These are phyloP conservation scores for Phocides pigmalion DNA, from an alignment of 1,140 invertebrate species.

Conservation along the genomic window DNA sequence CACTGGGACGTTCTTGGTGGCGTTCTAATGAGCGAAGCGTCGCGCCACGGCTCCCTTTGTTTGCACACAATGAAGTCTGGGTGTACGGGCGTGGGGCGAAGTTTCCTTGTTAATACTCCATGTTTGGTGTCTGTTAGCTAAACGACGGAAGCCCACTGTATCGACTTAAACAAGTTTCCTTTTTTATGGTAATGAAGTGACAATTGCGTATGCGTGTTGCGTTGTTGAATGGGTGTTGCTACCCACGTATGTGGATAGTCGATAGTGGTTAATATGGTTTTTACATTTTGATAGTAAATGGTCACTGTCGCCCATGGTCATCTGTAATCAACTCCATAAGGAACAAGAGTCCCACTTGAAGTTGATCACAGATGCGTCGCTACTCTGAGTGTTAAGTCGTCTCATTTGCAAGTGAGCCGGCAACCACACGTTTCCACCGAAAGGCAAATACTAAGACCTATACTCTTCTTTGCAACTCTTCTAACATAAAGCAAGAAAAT, in stretches of 20 bases:
- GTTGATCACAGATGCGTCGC: no score
- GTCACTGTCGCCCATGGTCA: no score
- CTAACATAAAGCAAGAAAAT: no score
- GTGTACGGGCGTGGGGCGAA: slow-evolving; percentile 42
- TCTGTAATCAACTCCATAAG: no score
- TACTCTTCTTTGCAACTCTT: no score
- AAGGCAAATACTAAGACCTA: no score
- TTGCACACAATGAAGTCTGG: slow-evolving; percentile 62
- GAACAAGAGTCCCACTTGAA: no score
- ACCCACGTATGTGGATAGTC: neutral
- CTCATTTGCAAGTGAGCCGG: no score
- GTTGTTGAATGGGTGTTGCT: slow-evolving; percentile 5
- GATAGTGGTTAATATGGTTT: neutral
- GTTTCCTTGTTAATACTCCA: slow-evolving; percentile 57
- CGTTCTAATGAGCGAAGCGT: slow-evolving; percentile 54
- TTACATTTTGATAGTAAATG: no score
- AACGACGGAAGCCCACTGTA: slow-evolving; percentile 37
- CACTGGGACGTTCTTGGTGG: slow-evolving; percentile 32
- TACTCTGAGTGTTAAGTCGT: no score
- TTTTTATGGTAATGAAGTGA: slow-evolving; percentile 29
- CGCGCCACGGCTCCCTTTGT: slow-evolving; percentile 50
- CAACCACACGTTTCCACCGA: no score
- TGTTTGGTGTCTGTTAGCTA: slow-evolving; percentile 46
- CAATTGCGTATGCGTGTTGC: neutral
- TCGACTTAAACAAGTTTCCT: slow-evolving; percentile 27